Evolutionary conservation across 2,797 vertebrate species (phyloP), one percentile per base, ranked within the genome.

Genomic region (Enteromius radiatus): DNA sequence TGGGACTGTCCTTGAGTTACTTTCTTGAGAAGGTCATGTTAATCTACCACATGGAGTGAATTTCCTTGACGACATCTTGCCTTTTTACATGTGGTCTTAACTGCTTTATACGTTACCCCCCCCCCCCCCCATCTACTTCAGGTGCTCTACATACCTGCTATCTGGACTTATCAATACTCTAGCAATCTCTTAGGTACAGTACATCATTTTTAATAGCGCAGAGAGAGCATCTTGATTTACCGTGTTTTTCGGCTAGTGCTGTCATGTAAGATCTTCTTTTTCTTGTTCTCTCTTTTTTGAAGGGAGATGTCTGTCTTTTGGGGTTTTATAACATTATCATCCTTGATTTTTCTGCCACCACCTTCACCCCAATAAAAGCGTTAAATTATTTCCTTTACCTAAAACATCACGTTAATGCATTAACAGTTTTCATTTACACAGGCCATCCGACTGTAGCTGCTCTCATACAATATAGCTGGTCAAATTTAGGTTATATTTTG

Each of bases 401-500:
- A 61, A 64, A 85, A 71, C 74, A 56, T 82, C 65, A 79, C 54
- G 84, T 74, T 87, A 85, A 85, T 82, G 65, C 52, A 82, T 79
- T 84, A 83, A 75, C 75, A 59, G 78, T 68, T 81, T 83, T 85
- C 41, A 83, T 85, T 84, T 78, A 65, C 9, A 65, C 80, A 84
- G 82, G 83, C 82, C 89, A 88, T 86, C 79, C 79, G 3, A 82
- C 71, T 81, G 65, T 81, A 84, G 76, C 88, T 89, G 83, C 82
- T 88, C 76, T 59, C 49, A 76, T 81, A 52, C 78, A 87, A 78
- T 90, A 84, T 86, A 85, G 91, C 86, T 87, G 88, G 80, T 88
- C 61, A 70, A 85, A 84, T 90, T 86, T 87, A 85, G 89, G 87
- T 87, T 85, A 75, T 87, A 67, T 89, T 89, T 95, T 89, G 88